Base-by-base conservation (phyloP, 2,797 vertebrate genomes). In the Alauda arvensis region DNA sequence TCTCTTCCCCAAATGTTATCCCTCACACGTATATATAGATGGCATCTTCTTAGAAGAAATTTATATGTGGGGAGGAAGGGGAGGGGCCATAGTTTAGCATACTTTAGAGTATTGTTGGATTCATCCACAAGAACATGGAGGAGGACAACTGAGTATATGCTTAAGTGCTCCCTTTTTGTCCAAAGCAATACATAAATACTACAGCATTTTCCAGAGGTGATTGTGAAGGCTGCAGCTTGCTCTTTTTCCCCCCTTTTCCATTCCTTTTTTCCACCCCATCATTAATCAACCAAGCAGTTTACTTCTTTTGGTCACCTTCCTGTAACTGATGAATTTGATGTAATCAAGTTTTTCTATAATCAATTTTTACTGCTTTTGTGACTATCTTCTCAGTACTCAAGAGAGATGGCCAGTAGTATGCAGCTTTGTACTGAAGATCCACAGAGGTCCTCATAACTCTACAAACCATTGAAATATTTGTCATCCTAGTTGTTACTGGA, bases 71-170 rank as follows among this genome's bases (percentile, higher is more conserved):
- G 17, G 17, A 51, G 14, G 24, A 56, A 45, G 29, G 5, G 18
- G 10, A 52, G 24, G 31, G 14, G 10, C 19, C 8, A 1, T 39
- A 34, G 10, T 21, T 81, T 65, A 45, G 21, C 1, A 0, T 49
- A 18, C 15, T 43, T 1, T 14, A 49, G 8, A 8, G 8, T 40
- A 9, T 65, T 69, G 18, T 46, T 83, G 37, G 14, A 16, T 67
- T 90, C 25, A 45, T 82, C 9, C 14, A 15, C 9, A 18, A 23
- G 4, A 24, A 39, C 5, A 1, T 39, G 16, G 12, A 79, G 28
- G 10, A 68, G 14, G 11, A 45, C 16, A 39, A 3, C 7, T 45
- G 42, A 45, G 6, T 63, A 7, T 1, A 1, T 63, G 14, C 26
- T 60, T n/a, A 39, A 34, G 18, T 51, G 21, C 42, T 75, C 14